phyloP scores from a whole-genome alignment of 1,140 invertebrate genomes.

The Plutomurus gul region DNA sequence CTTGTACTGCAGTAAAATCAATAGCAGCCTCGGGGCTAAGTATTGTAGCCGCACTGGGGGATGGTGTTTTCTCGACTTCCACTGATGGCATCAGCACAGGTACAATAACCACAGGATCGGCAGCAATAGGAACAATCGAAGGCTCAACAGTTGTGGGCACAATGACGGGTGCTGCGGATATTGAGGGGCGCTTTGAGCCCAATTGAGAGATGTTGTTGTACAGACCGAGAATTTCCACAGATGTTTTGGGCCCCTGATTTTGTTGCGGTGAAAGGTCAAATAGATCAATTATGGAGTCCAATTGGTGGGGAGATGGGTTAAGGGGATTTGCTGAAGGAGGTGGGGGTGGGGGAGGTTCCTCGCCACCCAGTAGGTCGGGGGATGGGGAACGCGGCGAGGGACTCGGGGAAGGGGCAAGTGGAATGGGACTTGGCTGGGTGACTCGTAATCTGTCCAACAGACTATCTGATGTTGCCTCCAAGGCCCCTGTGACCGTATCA shows the following conservation, averaged over 20 bases:
- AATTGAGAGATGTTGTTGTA: conserved; percentile 34
- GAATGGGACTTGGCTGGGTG: conserved; percentile 63
- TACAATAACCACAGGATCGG: conserved; percentile 11
- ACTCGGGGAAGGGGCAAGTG: conserved; percentile 77
- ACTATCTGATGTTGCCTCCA: conserved; percentile 84
- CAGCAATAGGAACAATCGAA: background rate
- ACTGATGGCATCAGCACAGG: background rate
- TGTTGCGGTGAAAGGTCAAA: conserved; percentile 30
- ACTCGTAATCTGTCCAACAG: conserved; percentile 78
- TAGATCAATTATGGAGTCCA: conserved; percentile 41
- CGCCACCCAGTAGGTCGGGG: conserved; percentile 69
- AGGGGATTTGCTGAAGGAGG: conserved; percentile 46
- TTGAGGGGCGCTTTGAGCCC: background rate
- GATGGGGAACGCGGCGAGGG: conserved; percentile 76
- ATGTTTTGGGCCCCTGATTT: conserved; percentile 33
- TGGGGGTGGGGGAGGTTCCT: conserved; percentile 52
- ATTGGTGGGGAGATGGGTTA: conserved; percentile 34
- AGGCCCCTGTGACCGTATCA: conserved; percentile 79
- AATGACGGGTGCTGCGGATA: background rate
- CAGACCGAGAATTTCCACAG: conserved; percentile 47
- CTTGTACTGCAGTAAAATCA: conserved; percentile 19
- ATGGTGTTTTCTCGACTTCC: background rate
- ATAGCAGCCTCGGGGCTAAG: too few species aligned
- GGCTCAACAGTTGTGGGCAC: background rate
- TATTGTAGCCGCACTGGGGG: conserved; percentile 34